These are phyloP conservation scores for Galerucella pusilla DNA, from an alignment of 2,888 invertebrate species.

Conservation along the genomic window DNA sequence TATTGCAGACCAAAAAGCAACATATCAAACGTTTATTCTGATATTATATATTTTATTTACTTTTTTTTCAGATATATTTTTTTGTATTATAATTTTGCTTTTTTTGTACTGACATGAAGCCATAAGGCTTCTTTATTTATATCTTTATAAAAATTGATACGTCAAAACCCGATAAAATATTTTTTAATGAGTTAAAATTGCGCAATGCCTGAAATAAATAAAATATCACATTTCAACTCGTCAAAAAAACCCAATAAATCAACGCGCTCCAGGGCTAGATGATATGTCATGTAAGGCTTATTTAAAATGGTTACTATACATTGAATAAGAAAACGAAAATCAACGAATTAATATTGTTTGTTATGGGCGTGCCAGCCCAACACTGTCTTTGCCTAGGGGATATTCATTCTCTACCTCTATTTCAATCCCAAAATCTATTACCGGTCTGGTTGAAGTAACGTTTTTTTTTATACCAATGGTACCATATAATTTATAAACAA, in stretches of 20 bases:
- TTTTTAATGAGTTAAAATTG: too few species aligned
- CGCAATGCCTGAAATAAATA: background rate
- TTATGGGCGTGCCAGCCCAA: background rate
- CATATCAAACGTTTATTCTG: too few species aligned
- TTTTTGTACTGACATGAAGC: too few species aligned
- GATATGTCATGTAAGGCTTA: background rate
- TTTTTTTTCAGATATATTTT: too few species aligned
- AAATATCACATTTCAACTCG: background rate
- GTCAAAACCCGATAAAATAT: too few species aligned
- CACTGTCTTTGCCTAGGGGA: constrained; percentile 12
- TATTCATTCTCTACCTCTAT: constrained; percentile 2
- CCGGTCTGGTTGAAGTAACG: constrained; percentile 34
- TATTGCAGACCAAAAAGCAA: too few species aligned
- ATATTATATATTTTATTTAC: too few species aligned
- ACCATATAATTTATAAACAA: constrained; percentile 40
- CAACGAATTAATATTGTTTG: constrained; percentile 1
- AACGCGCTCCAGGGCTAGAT: background rate
- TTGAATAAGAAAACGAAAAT: background rate
- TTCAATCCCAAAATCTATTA: constrained; percentile 19
- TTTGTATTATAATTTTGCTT: too few species aligned
- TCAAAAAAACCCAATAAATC: background rate
- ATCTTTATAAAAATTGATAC: too few species aligned
- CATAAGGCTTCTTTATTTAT: too few species aligned
- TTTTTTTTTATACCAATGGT: constrained; percentile 25
- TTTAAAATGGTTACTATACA: background rate